A percentile compares a stretch with the other conserved stretches of the same genome.
These are phyloP conservation scores for Amazona ochrocephala DNA, from an alignment of 2,797 vertebrate species.

Conservation along the genomic window DNA sequence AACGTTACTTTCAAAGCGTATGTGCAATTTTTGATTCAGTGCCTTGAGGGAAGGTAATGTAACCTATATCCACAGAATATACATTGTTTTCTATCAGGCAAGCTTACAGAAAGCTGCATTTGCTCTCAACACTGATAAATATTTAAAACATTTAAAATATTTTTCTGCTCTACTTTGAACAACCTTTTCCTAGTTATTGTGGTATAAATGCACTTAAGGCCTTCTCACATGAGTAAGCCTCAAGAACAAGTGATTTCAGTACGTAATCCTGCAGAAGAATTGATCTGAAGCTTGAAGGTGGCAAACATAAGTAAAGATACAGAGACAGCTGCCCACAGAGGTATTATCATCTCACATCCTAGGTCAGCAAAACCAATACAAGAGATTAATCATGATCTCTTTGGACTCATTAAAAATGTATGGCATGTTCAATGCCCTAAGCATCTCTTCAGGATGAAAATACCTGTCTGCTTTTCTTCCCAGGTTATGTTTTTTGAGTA, in stretches of 20 bases:
- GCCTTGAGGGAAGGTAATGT: not conserved
- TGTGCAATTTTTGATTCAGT: accelerated
- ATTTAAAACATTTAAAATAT: not conserved
- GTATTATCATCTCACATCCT: not conserved
- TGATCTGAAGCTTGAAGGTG: not conserved
- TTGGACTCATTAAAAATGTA: accelerated
- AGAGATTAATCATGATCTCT: accelerated
- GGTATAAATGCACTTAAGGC: not conserved
- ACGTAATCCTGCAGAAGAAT: not conserved
- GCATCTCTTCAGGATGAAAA: not conserved
- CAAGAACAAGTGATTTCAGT: not conserved
- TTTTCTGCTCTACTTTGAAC: not conserved
- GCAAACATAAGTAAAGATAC: not conserved
- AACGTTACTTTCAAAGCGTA: not conserved
- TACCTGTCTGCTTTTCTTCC: not conserved
- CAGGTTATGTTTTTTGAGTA: not conserved
- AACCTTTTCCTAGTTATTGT: not conserved
- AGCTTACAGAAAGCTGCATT: not conserved
- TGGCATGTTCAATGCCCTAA: not conserved
- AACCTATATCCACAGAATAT: not conserved
- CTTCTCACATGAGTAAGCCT: not conserved
- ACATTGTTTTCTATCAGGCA: not conserved
- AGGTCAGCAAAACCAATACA: not conserved
- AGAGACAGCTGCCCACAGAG: not conserved
- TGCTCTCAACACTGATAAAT: not conserved